phyloP scores from a whole-genome alignment of 2,888 invertebrate species.

The Eupithecia tripunctaria region DNA sequence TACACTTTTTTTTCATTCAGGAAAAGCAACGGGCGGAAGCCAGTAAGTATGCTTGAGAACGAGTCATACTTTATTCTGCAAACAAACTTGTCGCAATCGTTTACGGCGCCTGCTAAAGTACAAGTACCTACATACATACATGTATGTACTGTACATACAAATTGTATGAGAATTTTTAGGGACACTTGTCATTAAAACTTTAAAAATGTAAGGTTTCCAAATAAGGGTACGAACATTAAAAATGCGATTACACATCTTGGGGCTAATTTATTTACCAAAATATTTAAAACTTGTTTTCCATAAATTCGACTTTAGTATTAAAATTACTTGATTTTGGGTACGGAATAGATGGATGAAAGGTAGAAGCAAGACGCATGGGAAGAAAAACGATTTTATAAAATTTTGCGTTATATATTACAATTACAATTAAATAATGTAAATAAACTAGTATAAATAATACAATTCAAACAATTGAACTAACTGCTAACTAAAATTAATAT shows the following conservation, averaged over 20 bases:
- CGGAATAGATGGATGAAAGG: neutral
- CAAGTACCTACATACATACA: too few relatives aligned
- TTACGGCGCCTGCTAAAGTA: slow-evolving; percentile 54
- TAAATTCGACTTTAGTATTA: neutral
- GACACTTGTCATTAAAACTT: neutral
- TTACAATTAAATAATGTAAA: too few relatives aligned
- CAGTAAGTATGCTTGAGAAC: slow-evolving; percentile 42
- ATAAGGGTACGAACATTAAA: neutral
- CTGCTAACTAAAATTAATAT: too few relatives aligned
- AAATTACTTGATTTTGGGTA: neutral
- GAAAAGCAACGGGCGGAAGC: neutral
- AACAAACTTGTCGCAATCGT: slow-evolving; percentile 80
- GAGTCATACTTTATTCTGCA: slow-evolving; percentile 44
- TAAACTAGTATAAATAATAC: too few relatives aligned
- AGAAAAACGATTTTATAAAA: neutral
- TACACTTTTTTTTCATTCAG: neutral
- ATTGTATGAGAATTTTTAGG: slow-evolving; percentile 1
- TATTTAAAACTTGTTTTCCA: neutral
- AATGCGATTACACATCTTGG: neutral
- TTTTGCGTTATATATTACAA: too few relatives aligned
- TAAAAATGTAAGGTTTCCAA: neutral
- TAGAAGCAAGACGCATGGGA: neutral
- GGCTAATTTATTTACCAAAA: neutral
- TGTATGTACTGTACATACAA: too few relatives aligned
- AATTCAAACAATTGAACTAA: too few relatives aligned